These are phyloP conservation scores for Hippasteria phrygiana DNA, from an alignment of 53 echinoderm and acorn worm genomes.

Conservation along the genomic window DNA sequence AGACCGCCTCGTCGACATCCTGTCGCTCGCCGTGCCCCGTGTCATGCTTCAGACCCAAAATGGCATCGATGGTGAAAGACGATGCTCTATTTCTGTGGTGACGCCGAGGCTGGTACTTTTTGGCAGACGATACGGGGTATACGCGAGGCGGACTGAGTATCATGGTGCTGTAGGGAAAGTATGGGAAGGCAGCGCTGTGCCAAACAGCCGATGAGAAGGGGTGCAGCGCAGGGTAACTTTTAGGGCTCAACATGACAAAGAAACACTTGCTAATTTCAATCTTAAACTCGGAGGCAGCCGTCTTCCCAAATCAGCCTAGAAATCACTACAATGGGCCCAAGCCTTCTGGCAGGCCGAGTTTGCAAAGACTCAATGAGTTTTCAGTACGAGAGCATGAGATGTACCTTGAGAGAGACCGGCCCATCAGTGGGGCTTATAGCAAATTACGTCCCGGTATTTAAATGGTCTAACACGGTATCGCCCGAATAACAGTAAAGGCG, in stretches of 20 bases:
- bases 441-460: slow-evolving; percentile 52
- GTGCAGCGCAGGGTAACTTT: not conserved
- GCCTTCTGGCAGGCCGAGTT: too few relatives aligned
- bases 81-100: not conserved
- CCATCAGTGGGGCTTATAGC: slow-evolving; percentile 10
- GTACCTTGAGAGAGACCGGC: not conserved
- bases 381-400: not conserved
- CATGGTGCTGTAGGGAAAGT: slow-evolving; percentile 16
- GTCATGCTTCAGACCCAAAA: slow-evolving; percentile 50
- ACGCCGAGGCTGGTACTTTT: not conserved
- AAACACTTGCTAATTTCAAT: not conserved
- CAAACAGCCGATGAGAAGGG: slow-evolving; percentile 31
- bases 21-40: not conserved
- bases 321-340: not conserved
- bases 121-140: not conserved
- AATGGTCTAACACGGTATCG: slow-evolving; percentile 30
- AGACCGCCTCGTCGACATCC: not conserved
- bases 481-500: slow-evolving; percentile 40
- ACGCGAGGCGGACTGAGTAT: not conserved
- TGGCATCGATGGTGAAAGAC: slow-evolving; percentile 67
- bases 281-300: not conserved
- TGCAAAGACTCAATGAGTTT: not conserved
- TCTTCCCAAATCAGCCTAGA: not conserved
- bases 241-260: slow-evolving; percentile 26
- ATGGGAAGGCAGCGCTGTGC: not conserved